Base-by-base conservation (phyloP, 2,797 vertebrate species). In the Pterois miles region DNA sequence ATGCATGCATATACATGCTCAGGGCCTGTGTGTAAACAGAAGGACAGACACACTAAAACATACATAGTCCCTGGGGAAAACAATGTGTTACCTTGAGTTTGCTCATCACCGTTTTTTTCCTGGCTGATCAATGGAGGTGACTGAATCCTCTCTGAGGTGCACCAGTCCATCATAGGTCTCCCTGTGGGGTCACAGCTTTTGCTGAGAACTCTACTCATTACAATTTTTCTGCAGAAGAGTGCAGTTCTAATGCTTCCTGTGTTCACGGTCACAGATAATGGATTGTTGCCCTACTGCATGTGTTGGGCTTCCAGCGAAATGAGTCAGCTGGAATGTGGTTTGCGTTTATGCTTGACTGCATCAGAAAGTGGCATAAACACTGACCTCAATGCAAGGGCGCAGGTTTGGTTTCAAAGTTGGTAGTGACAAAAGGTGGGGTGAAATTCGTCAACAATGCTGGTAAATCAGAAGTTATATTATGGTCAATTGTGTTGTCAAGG, bases 291-390 rank as follows among this genome's bases (percentile, higher is more conserved):
- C 64, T 58, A 65, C 80, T 83, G 64, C 33, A 67, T 52, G 56
- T 68, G 72, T 68, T 88, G 76, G 74, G 58, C 66, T 74, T 78
- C 65, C 33, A 78, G 81, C 77, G 53, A 80, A 80, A 81, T 90
- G 76, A 91, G 71, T 90, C 88, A 89, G 76, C 71, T 43, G 36
- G 52, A 74, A 54, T 84, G 84, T 76, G 90, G 79, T 91, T 89
- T 90, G 83, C 75, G 60, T 87, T 89, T 75, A 76, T 78, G 81
- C 87, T 75, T 62, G 58, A 76, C 78, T 83, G 83, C 78, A 80
- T 89, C 70, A 85, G 74, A 83, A 81, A 84, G 56, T 78, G 62
- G 53, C 59, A 75, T 62, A 75, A 88, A 86, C 76, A 80, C 71
- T 76, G 73, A 86, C 81, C 80, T 82, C 80, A 86, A n/a, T 22